Conservation (phyloP, 30 jellyfish, hydroid and myxozoan species). For the Hydractinia symbiolongicarpus region DNA sequence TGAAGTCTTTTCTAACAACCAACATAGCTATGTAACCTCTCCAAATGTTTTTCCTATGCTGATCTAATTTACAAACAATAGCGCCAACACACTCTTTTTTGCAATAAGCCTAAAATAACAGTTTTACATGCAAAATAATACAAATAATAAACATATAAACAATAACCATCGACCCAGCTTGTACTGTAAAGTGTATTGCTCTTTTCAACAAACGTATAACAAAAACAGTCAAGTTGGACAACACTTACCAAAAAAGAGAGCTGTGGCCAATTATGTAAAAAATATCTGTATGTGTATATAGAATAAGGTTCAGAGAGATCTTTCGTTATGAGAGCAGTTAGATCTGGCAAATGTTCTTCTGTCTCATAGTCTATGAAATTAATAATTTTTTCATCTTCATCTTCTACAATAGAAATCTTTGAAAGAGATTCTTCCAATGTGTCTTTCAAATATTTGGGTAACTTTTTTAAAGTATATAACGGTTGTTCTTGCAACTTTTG, state of each 20-base stretch:
- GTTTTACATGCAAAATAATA: neutral
- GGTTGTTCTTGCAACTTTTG: constrained; percentile 14
- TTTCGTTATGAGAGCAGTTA: constrained; percentile 69
- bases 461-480: constrained; percentile 15
- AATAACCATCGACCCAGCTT: neutral
- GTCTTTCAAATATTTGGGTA: constrained; percentile 30
- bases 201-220: too few species aligned
- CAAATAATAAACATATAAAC: too few species aligned
- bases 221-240: too few species aligned
- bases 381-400: constrained; percentile 36
- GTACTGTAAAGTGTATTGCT: neutral
- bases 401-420: constrained; percentile 34
- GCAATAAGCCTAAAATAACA: constrained; percentile 63
- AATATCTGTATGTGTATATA: constrained; percentile 76
- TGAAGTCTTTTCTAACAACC: constrained; percentile 74
- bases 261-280: constrained; percentile 95
- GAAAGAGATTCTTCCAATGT: constrained; percentile 31
- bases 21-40: constrained; percentile 96
- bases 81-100: constrained; percentile 84
- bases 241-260: constrained; percentile 78
- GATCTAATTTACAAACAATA: constrained; percentile 85
- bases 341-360: constrained; percentile 74
- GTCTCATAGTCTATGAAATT: constrained; percentile 45
- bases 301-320: constrained; percentile 94
- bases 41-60: constrained; percentile 67